Evolutionary conservation across 2,888 invertebrate species (phyloP).

Genomic region (Drosophila lutescens): DNA sequence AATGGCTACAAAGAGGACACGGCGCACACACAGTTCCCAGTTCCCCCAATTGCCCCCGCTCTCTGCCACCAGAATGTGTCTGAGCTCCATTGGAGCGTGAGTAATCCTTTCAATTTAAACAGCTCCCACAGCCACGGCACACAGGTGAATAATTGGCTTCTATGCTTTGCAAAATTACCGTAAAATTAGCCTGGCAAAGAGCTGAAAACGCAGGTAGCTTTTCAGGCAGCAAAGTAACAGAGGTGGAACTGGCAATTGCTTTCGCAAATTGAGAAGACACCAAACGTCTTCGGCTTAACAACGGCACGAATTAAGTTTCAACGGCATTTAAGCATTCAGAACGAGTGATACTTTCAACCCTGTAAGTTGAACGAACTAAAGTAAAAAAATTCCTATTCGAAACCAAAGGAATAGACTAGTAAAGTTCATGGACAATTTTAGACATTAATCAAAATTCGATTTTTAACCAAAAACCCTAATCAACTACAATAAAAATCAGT

Average conservation of each 20-base stretch:
- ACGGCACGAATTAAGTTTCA: constrained; percentile 18
- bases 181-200: constrained; percentile 70
- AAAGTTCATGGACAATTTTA: no score
- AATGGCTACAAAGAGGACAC: constrained; percentile 38
- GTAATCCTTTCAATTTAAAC: constrained; percentile 78
- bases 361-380: no score
- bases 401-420: background rate
- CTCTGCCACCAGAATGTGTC: constrained; percentile 38
- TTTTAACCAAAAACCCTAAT: no score
- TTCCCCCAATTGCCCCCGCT: background rate
- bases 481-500: no score
- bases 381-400: background rate
- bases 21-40: constrained; percentile 7
- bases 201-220: constrained; percentile 15
- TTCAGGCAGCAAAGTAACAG: background rate
- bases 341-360: background rate
- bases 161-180: constrained; percentile 76
- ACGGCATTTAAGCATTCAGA: background rate
- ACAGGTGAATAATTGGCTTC: constrained; percentile 78
- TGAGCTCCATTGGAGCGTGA: constrained; percentile 66
- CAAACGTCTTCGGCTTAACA: constrained; percentile 1
- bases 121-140: constrained; percentile 57
- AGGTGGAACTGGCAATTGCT: constrained; percentile 6
- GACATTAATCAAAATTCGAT: no score
- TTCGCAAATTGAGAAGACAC: constrained; percentile 5